Evolutionary conservation across 2,888 invertebrate species (phyloP).

Genomic region (Cloeon dipterum): DNA sequence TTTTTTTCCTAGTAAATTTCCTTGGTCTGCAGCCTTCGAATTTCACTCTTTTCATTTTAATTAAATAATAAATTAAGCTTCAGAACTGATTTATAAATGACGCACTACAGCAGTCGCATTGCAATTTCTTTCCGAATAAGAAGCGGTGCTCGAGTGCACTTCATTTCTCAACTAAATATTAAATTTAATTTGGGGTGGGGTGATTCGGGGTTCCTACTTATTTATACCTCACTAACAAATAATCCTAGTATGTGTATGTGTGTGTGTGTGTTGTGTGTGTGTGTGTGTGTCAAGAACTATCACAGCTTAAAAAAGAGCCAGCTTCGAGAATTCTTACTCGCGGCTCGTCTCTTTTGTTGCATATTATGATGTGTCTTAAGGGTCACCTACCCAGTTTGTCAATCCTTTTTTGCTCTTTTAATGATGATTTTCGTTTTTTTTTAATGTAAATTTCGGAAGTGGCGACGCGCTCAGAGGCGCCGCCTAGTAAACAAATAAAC

Average conservation of each 20-base stretch:
- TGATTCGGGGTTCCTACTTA: neutral
- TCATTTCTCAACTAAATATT: no score
- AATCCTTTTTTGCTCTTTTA: neutral
- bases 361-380: neutral
- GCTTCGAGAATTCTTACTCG: neutral
- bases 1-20: neutral
- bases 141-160: no score
- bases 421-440: neutral
- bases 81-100: no score
- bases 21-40: neutral
- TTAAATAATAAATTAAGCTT: neutral
- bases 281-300: slow-evolving; percentile 1
- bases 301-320: neutral
- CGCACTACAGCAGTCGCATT: no score
- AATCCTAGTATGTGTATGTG: neutral
- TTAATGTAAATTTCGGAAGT: neutral
- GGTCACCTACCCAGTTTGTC: slow-evolving; percentile 1
- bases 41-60: neutral
- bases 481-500: neutral
- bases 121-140: no score
- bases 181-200: neutral
- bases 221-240: neutral
- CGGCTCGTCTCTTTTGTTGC: neutral
- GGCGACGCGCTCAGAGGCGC: no score
- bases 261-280: no score